Percentiles rank a stretch among this genome's conserved stretches.
Evolutionary conservation across 2,888 invertebrate genomes (phyloP).

Genomic region (Perizoma affinitatum): DNA sequence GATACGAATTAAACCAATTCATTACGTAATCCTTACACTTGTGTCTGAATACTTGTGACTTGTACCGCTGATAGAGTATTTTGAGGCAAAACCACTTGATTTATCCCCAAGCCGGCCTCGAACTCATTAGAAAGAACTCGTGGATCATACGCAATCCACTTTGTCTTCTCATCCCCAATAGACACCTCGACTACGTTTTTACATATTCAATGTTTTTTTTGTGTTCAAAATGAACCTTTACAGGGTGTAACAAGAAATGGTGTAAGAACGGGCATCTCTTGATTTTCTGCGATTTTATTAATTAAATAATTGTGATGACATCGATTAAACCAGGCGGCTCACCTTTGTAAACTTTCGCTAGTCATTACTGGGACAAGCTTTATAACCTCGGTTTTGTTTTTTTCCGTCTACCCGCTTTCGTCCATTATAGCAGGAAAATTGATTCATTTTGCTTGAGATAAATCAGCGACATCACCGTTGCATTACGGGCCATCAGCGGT

Average conservation of each 20-base stretch:
- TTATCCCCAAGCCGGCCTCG: slow-evolving; percentile 65
- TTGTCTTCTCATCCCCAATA: slow-evolving; percentile 34
- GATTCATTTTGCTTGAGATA: slow-evolving; percentile 22
- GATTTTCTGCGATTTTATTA: no score
- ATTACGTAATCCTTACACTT: no score
- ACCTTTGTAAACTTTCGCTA: no score
- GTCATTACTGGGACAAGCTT: no score
- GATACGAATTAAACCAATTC: no score
- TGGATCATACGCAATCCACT: slow-evolving; percentile 59
- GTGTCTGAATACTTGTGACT: slow-evolving; percentile 37
- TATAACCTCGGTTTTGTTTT: no score
- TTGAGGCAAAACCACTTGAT: slow-evolving; percentile 67
- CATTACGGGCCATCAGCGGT: slow-evolving; percentile 65
- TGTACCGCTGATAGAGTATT: slow-evolving; percentile 44
- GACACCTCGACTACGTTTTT: slow-evolving; percentile 16
- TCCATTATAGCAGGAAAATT: slow-evolving; percentile 8
- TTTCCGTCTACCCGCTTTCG: not conserved
- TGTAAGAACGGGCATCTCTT: no score
- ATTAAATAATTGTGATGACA: no score
- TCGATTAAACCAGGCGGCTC: no score
- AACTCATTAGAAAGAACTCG: slow-evolving; percentile 67
- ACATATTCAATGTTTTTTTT: no score
- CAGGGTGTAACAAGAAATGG: no score
- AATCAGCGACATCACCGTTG: slow-evolving; percentile 34
- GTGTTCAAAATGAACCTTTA: no score